Conservation (phyloP, 2,797 vertebrate genomes). For the Potorous gilbertii region DNA sequence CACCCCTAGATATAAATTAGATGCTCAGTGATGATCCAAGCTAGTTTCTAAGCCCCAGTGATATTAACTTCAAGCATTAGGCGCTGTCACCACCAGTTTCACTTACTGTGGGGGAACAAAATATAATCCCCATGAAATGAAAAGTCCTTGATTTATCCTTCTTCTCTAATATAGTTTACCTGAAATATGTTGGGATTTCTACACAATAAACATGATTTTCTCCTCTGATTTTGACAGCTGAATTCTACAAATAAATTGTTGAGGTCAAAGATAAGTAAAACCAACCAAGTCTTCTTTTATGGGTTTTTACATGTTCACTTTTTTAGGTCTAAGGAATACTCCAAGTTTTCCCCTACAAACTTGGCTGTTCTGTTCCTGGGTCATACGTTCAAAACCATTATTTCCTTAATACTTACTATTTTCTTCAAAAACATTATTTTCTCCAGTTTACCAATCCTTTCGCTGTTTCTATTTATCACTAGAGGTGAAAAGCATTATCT, state of each 20-base stretch:
- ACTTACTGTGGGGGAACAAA: not conserved
- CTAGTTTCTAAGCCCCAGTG: not conserved
- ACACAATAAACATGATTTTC: not conserved
- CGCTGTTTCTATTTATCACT: not conserved
- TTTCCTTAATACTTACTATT: not conserved
- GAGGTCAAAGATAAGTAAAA: not conserved
- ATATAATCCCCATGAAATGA: not conserved
- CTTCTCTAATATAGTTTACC: not conserved
- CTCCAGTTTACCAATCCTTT: not conserved
- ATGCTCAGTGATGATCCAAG: not conserved
- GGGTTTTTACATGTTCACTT: not conserved
- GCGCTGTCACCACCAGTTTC: not conserved
- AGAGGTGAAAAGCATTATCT: not conserved
- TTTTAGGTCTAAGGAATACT: not conserved
- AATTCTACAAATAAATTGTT: not conserved
- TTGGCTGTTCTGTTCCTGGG: not conserved
- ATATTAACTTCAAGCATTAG: not conserved
- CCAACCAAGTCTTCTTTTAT: not conserved
- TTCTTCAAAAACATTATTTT: not conserved
- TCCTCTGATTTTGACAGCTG: not conserved
- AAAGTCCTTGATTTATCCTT: not conserved
- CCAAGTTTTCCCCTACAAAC: not conserved
- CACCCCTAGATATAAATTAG: not conserved
- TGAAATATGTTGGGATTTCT: not conserved
- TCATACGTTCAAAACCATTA: not conserved